These are phyloP conservation scores for Contarinia nasturtii DNA, from an alignment of 1,140 invertebrate genomes.

Conservation along the genomic window DNA sequence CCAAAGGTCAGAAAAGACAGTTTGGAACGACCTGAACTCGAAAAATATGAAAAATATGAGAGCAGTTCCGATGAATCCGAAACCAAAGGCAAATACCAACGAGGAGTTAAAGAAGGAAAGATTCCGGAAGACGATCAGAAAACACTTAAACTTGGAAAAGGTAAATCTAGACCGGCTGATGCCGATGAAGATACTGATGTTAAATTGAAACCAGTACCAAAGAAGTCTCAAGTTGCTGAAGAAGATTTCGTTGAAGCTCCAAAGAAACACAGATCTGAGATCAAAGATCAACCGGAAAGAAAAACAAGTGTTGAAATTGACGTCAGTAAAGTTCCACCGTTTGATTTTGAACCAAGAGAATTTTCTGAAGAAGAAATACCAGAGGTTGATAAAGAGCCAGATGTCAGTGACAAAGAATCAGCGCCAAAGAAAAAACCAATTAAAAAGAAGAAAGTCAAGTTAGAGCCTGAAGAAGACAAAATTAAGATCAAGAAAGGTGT, in stretches of 20 bases:
- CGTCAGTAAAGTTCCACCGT: too few species aligned
- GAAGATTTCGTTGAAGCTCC: slow-evolving; percentile 5
- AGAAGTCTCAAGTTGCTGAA: slow-evolving; percentile 4
- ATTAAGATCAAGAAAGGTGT: slow-evolving; percentile 15
- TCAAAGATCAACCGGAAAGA: slow-evolving; percentile 6
- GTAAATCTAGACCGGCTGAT: slow-evolving; percentile 17
- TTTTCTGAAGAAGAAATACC: slow-evolving; percentile 8
- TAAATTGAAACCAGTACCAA: slow-evolving; percentile 4
- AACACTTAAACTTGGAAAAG: slow-evolving; percentile 21
- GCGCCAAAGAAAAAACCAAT: slow-evolving; percentile 10
- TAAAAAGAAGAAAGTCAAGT: slow-evolving; percentile 13
- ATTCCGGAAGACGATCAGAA: slow-evolving; percentile 22
- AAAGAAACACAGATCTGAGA: not conserved
- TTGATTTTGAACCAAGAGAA: too few species aligned
- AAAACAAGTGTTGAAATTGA: too few species aligned
- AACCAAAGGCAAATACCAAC: slow-evolving; percentile 15
- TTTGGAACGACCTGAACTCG: slow-evolving; percentile 19
- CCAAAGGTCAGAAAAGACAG: slow-evolving; percentile 18
- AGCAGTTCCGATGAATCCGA: slow-evolving; percentile 19
- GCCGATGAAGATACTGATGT: slow-evolving; percentile 7
- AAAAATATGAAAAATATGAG: slow-evolving; percentile 20
- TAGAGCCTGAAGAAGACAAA: slow-evolving; percentile 16
- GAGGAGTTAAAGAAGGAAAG: slow-evolving; percentile 16
- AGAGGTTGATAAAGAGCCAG: slow-evolving; percentile 5
- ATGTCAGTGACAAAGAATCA: slow-evolving; percentile 1